These are phyloP conservation scores for Melierax canorus DNA, from an alignment of 2,113 vertebrate genomes.

Conservation along the genomic window DNA sequence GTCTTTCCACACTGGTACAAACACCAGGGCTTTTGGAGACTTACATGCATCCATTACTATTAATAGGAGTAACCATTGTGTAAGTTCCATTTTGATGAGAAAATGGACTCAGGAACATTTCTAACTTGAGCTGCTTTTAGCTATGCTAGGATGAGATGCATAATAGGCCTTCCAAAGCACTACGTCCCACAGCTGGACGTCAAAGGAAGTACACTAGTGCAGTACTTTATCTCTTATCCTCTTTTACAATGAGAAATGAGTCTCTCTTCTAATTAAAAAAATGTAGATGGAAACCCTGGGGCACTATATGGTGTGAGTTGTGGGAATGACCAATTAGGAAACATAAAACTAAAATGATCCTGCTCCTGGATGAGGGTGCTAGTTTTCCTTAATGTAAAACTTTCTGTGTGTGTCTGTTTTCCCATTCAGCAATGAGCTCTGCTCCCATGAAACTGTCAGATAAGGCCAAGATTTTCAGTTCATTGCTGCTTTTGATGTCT, in stretches of 20 bases:
- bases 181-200: rapidly evolving
- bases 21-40: neutral
- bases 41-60: neutral
- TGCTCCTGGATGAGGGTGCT: neutral
- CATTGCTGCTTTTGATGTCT: neutral
- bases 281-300: neutral
- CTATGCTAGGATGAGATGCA: neutral
- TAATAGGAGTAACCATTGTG: neutral
- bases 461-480: neutral
- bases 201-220: neutral
- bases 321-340: neutral
- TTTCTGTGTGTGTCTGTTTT: rapidly evolving
- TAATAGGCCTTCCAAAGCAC: neutral
- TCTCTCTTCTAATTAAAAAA: neutral
- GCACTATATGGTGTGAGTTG: neutral
- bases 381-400: neutral
- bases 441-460: neutral
- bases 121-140: neutral
- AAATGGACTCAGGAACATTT: neutral
- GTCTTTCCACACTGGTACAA: neutral
- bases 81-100: neutral
- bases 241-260: neutral
- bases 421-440: neutral
- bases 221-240: neutral
- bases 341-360: neutral